Base-by-base conservation (phyloP, 2,888 invertebrate genomes). In the Crocallis elinguaria region DNA sequence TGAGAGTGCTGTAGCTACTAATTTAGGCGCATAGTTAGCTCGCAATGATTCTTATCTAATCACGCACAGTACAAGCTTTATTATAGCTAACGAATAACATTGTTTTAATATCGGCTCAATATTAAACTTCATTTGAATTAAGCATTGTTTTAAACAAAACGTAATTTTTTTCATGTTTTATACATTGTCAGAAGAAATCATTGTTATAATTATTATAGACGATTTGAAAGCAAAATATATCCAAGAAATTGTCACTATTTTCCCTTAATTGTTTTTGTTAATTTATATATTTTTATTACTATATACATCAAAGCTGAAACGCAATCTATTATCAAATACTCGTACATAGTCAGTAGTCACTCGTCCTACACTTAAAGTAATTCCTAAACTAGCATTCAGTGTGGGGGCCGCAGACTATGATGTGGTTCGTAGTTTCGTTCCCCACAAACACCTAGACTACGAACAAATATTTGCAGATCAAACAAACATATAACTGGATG, bases 361-460 rank as follows among this genome's bases (percentile, higher is more conserved):
- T 7, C 2, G 14, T 35, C 19, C 11, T 17, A 29, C 29, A 4
- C 8, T 27, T 37, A 37, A 33, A 21, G 17, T 38, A 38, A 32
- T 38, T 29, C 19, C 44, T 39, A 51, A 39, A 38, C 39, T 45
- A 39, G 19, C 33, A 39, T 39, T n/a, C 33, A 38, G 37, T 43
- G 30, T 5, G 21, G 14, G 29, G 37, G 11, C 14, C 25, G 38
- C 11, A 8, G 16, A 25, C 37, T 44, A 38, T 30, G 23, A 19
- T 33, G 13, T 35, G n/a, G n/a, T n/a, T n/a, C n/a, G n/a, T n/a
- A n/a, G n/a, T n/a, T n/a, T 35, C 33, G 38, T 21, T 19, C 32
- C 52, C 46, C 41, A 52, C 30, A 41, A 52, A 46, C 46, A 52
- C 42, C 46, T 45, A 52, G 45, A 46, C 45, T 36, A 29, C 13